Conservation (phyloP, 1,140 invertebrate species). For the Cheumatopsyche charites region DNA sequence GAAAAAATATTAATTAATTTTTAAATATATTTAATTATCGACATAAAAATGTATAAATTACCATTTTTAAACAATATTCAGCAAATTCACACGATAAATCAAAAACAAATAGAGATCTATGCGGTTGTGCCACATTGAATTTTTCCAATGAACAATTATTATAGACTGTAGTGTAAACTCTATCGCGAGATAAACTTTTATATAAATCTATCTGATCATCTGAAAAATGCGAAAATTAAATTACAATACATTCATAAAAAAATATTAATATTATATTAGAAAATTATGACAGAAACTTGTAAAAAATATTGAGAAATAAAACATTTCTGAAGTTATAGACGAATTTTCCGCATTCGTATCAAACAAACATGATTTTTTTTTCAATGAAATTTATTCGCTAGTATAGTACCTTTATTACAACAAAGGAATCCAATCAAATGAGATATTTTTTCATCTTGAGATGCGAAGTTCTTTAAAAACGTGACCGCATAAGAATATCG, state of each 20-base stretch:
- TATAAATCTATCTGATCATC: too few relatives aligned
- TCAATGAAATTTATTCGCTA: background rate
- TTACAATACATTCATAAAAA: too few relatives aligned
- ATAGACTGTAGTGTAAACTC: background rate
- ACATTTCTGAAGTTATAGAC: too few relatives aligned
- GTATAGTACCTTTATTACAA: constrained; percentile 30
- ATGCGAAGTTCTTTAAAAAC: background rate
- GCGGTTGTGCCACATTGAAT: background rate
- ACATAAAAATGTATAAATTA: constrained; percentile 12
- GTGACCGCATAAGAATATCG: background rate
- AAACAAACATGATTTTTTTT: too few relatives aligned
- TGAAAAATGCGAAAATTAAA: too few relatives aligned
- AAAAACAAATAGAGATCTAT: constrained; percentile 29
- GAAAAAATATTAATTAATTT: constrained; percentile 21
- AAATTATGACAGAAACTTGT: too few relatives aligned
- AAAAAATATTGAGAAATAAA: too few relatives aligned
- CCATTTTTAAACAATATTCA: constrained; percentile 32
- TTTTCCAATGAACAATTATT: background rate
- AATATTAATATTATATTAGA: too few relatives aligned
- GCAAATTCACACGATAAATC: constrained; percentile 34
- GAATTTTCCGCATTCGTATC: too few relatives aligned
- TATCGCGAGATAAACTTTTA: background rate
- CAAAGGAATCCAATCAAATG: constrained; percentile 30
- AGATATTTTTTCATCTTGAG: background rate
- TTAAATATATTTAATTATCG: background rate